Evolutionary conservation across 30 jellyfish, hydroid and myxozoan species (phyloP).

Genomic region (Aurelia aurita): DNA sequence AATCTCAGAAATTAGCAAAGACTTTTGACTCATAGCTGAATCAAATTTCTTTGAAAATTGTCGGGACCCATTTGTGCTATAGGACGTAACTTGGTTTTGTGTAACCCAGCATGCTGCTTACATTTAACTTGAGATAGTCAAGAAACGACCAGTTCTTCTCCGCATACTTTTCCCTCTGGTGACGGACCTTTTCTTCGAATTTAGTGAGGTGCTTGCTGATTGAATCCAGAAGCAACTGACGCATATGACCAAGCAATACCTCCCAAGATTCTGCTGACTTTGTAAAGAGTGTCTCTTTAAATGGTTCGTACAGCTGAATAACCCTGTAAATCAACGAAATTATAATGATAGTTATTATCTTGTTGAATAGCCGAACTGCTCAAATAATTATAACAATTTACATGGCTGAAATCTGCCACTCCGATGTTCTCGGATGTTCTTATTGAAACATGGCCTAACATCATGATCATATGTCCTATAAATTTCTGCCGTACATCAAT

Average conservation of each 20-base stretch:
- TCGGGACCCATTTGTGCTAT: not conserved
- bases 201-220: conserved; percentile 71
- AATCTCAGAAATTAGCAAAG: no score
- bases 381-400: no score
- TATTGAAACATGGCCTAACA: no score
- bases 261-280: conserved; percentile 95
- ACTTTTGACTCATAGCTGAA: no score
- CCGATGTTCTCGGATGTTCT: no score
- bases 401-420: no score
- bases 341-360: no score
- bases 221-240: conserved; percentile 77
- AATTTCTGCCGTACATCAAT: no score
- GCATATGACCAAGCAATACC: conserved; percentile 63
- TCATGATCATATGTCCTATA: no score
- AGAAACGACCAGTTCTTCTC: conserved; percentile 91
- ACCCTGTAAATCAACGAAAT: conserved; percentile 44
- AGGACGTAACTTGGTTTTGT: not conserved
- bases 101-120: conserved; percentile 22
- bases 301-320: conserved; percentile 89
- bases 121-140: conserved; percentile 78
- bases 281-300: conserved; percentile 80
- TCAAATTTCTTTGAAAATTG: no score
- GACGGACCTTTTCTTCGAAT: conserved; percentile 83
- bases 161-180: conserved; percentile 80
- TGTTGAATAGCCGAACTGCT: no score